A percentile compares a stretch with the other conserved stretches of the same genome.
Evolutionary conservation across 92 coral and sea anemone genomes (phyloP).

Genomic region (Nematostella vectensis): DNA sequence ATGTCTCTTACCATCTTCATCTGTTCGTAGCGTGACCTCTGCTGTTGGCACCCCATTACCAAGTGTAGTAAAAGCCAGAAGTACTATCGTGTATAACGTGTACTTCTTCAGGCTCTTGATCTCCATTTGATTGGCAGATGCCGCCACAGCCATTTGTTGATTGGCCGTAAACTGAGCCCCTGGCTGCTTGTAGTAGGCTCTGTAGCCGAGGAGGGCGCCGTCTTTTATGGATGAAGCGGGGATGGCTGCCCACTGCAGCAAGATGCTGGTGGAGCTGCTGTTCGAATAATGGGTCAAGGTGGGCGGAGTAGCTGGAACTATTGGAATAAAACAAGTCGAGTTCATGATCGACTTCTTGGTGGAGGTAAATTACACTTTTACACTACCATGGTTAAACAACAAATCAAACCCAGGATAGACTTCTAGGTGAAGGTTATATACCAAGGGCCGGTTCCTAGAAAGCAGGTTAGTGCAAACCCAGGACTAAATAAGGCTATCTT

Average conservation of each 20-base stretch:
- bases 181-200: slow-evolving; percentile 9
- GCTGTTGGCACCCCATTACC: slow-evolving; percentile 18
- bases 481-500: too few species aligned
- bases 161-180: slow-evolving; percentile 10
- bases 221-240: slow-evolving; percentile 1
- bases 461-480: too few species aligned
- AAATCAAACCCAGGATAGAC: too few species aligned
- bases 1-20: slow-evolving; percentile 51
- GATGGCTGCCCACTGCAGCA: slow-evolving; percentile 22
- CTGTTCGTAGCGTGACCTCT: slow-evolving; percentile 20
- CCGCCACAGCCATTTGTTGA: slow-evolving; percentile 3
- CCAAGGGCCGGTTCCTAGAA: too few species aligned
- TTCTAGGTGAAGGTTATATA: too few species aligned
- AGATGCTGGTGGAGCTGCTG: slow-evolving; percentile 35
- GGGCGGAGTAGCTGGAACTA: slow-evolving; percentile 29
- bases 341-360: too few species aligned
- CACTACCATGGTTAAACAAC: too few species aligned
- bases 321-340: too few species aligned
- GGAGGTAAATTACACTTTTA: too few species aligned
- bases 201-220: slow-evolving; percentile 24
- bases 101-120: slow-evolving; percentile 16
- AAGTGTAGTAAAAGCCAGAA: neutral
- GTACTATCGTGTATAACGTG: slow-evolving; percentile 15
- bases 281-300: slow-evolving; percentile 9
- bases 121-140: slow-evolving; percentile 6